Base-by-base conservation (phyloP, 2,797 vertebrate genomes). In the Amniataba percoides region DNA sequence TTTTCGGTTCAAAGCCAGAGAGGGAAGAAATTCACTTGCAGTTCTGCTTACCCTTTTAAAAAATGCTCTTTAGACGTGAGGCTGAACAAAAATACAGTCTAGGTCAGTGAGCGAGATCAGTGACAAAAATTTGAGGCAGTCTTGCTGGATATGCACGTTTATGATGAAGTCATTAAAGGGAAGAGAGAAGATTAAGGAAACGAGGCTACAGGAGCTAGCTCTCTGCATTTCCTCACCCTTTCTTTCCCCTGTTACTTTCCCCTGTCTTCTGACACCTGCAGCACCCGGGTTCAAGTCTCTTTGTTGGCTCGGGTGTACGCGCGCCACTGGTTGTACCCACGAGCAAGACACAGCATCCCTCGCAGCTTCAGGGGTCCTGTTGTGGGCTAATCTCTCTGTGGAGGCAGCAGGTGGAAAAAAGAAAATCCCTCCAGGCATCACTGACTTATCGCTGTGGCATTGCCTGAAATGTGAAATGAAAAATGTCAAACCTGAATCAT, bases 31-130 rank as follows among this genome's bases (percentile, higher is more conserved):
- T 85, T 53, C 69, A 84, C 78, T 68, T 3, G 36, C 62, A 71
- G 71, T 83, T 82, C 53, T 77, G 78, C 83, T 87, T 77, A 81
- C 59, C 60, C 5, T 84, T 86, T 86, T n/a, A 36, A 87, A 88
- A 31, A 77, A 77, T 65, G 68, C 52, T 78, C 72, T 83, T 74
- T 77, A 61, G 59, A 81, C 10, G 9, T 46, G 14, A 68, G 51
- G 61, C 18, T 60, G 60, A 71, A 52, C 51, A 49, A 60, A 57
- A 74, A 72, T 53, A 68, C 34, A 42, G 61, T 72, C 49, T 43
- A 21, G 83, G 70, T 89, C 72, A 67, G 71, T 70, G 42, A 75
- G 81, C 71, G 18, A 84, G 61, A 60, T 82, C 10, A 23, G 67
- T 63, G 77, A 57, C 25, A 15, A 69, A 72, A 83, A 75, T 53